Base-by-base conservation (phyloP, 2,113 vertebrate species). In the Rhineura floridana region DNA sequence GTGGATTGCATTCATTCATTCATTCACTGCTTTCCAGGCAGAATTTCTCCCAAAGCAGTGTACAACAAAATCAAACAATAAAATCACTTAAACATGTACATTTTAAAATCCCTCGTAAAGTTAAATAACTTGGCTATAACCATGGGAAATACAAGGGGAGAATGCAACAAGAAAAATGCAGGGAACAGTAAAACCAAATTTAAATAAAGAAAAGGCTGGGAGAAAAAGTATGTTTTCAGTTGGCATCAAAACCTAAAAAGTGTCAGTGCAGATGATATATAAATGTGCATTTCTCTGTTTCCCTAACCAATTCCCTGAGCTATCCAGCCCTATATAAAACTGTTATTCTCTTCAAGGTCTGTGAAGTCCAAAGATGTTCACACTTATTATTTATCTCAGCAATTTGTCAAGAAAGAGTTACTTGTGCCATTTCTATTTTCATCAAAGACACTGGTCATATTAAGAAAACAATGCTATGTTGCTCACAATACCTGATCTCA, bases 251-350 rank as follows among this genome's bases (percentile, higher is more conserved):
- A 59, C 55, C 55, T 59, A 59, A 92, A 81, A 59, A 19, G 55
- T 19, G 17, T 59, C 17, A 0, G 5, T 59, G 55, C 33, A 69
- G 69, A 9, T 91, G 75, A 21, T 11, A 86, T 90, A 87, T 89
- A 65, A 88, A 85, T 6, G 76, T 50, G 79, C 81, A 72, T 85
- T 82, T 92, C 11, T 84, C n/a, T 6, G 1, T 1, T 6, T 86
- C 30, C 30, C 36, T 79, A 85, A 62, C 55, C 30, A 4, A 69
- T 39, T 83, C 25, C 62, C 28, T 46, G 48, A 63, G 33, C 8
- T 82, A 72, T 79, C 50, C 23, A n/a, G n/a, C 59, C 33, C 23
- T 13, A 59, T 36, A 79, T 78, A 63, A 39, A 36, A 33, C 63
- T 82, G 48, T 84, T 79, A 70, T 70, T 65, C 77, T 78, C 0